A percentile compares a stretch with the other conserved stretches of the same genome.
These are phyloP conservation scores for Pentamera pediparva DNA, from an alignment of 53 echinoderm and acorn worm species.

Conservation along the genomic window DNA sequence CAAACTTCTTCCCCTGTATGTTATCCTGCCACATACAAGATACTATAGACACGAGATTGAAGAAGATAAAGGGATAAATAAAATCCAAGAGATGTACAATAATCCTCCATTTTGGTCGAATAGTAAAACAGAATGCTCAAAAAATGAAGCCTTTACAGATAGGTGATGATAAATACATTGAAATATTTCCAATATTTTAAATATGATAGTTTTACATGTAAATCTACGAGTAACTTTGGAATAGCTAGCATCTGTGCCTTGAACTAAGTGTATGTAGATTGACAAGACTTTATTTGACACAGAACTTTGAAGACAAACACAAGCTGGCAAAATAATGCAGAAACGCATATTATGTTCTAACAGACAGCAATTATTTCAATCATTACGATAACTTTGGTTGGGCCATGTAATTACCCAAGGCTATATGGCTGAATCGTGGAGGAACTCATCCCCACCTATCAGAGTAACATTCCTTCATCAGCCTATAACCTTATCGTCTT, in stretches of 20 bases:
- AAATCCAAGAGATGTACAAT: slow-evolving; percentile 26
- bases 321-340: background rate
- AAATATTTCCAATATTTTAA: slow-evolving; percentile 13
- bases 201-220: slow-evolving; percentile 13
- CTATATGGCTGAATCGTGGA: too few relatives aligned
- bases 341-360: background rate
- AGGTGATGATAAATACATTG: slow-evolving; percentile 22
- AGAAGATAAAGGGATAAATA: slow-evolving; percentile 10
- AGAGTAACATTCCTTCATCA: too few relatives aligned
- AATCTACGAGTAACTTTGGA: slow-evolving; percentile 32
- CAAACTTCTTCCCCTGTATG: slow-evolving; percentile 16
- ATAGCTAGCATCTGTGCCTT: slow-evolving; percentile 26
- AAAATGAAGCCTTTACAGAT: background rate
- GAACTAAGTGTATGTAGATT: slow-evolving; percentile 2
- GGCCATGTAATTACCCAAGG: too few relatives aligned
- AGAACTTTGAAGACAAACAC: too few relatives aligned
- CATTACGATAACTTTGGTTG: background rate
- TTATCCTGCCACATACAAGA: slow-evolving; percentile 27
- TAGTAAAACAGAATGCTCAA: background rate
- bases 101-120: slow-evolving; percentile 31
- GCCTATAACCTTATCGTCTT: too few relatives aligned
- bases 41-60: slow-evolving; percentile 14
- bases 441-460: too few relatives aligned
- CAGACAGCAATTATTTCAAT: background rate
- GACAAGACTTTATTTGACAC: too few relatives aligned